These are phyloP conservation scores for Psilopogon haemacephalus DNA, from an alignment of 2,113 vertebrate genomes.

Conservation along the genomic window DNA sequence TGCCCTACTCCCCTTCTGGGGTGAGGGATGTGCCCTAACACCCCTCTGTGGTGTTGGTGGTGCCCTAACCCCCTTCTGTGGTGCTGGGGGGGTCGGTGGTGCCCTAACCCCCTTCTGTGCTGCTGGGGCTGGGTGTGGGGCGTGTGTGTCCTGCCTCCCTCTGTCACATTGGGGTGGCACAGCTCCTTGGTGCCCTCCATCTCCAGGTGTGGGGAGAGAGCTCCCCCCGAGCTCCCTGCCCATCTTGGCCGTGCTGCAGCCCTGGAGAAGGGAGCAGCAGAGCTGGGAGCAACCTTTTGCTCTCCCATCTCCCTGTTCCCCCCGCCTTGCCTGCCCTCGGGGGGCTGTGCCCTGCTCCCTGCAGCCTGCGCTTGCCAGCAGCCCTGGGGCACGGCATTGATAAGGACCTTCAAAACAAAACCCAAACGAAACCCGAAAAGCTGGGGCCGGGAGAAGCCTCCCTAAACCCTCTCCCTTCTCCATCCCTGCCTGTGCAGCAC, in stretches of 20 bases:
- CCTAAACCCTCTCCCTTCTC: neutral
- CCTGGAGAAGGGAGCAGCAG: neutral
- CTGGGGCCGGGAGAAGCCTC: neutral
- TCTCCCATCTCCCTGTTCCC: neutral
- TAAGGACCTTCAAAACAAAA: neutral
- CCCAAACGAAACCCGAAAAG: no score
- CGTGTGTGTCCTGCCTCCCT: neutral
- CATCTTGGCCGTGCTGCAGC: neutral
- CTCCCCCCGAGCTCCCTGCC: neutral
- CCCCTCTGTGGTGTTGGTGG: no score
- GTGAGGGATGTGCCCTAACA: no score
- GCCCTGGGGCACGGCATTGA: accelerated
- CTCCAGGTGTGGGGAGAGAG: neutral
- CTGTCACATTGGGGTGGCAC: neutral
- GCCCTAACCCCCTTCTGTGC: no score
- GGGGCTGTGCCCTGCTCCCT: neutral
- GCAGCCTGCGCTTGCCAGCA: neutral
- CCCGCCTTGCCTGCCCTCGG: accelerated
- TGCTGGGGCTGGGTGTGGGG: no score
- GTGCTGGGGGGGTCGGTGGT: no score
- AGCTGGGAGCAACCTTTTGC: neutral
- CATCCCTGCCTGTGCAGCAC: accelerated
- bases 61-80: no score
- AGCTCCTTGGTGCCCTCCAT: neutral
- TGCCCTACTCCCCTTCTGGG: no score